These are phyloP conservation scores for Selene dorsalis DNA, from an alignment of 2,797 vertebrate species.

Conservation along the genomic window DNA sequence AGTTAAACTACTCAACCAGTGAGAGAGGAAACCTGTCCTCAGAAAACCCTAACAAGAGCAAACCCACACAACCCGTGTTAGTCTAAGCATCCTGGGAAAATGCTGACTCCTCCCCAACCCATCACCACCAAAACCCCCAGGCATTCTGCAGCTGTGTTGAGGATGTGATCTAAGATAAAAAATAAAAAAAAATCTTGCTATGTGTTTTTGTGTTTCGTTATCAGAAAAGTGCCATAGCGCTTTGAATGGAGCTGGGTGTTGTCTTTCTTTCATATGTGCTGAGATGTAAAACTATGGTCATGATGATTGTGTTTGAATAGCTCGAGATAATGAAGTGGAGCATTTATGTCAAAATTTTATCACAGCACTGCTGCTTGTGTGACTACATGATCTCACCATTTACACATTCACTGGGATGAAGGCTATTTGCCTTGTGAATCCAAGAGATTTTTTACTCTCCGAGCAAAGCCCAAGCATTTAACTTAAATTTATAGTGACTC, in stretches of 20 bases:
- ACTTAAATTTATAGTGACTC: background rate
- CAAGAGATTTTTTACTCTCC: background rate
- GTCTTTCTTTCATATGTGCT: conserved; percentile 57
- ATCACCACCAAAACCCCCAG: background rate
- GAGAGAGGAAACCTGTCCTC: conserved; percentile 59
- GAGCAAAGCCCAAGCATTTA: background rate
- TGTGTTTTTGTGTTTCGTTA: conserved; percentile 60
- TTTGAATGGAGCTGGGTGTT: conserved; percentile 50
- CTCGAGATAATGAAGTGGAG: conserved; percentile 60
- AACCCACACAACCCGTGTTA: conserved; percentile 45
- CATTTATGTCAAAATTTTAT: conserved; percentile 53
- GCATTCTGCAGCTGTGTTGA: conserved; percentile 55
- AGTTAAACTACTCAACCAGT: conserved; percentile 50
- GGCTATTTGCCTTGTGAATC: conserved; percentile 53
- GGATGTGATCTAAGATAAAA: conserved; percentile 63
- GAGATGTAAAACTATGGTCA: conserved; percentile 54
- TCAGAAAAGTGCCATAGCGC: conserved; percentile 32
- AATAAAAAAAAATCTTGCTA: background rate
- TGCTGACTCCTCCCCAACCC: conserved; percentile 1
- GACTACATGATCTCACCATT: conserved; percentile 45
- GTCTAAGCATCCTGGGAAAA: conserved; percentile 70
- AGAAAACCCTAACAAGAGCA: conserved; percentile 67
- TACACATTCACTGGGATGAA: conserved; percentile 44
- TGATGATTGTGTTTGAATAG: conserved; percentile 56
- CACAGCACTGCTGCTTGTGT: conserved; percentile 30